A percentile compares a stretch with the other conserved stretches of the same genome.
Conservation (phyloP, 2,113 vertebrate species). For the Chamaetylas fuelleborni region DNA sequence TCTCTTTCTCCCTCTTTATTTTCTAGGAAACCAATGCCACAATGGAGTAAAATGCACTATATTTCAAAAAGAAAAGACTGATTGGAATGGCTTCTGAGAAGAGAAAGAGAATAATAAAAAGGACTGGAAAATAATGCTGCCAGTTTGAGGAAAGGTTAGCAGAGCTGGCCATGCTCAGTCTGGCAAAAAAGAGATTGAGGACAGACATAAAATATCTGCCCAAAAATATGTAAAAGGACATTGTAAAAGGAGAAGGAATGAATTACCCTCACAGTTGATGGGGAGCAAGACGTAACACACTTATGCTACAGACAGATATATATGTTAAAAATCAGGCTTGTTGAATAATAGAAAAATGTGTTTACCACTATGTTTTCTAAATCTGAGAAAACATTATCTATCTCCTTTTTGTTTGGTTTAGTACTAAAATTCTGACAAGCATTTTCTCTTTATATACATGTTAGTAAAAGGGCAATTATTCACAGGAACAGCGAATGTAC, state of each 20-base stretch:
- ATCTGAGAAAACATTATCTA: background rate
- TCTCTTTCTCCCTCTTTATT: background rate
- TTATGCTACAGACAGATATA: constrained; percentile 8
- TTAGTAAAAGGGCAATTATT: constrained; percentile 36
- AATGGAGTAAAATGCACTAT: background rate
- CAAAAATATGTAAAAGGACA: background rate
- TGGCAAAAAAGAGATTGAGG: constrained; percentile 2
- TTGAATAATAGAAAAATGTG: constrained; percentile 10
- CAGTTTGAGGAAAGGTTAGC: background rate
- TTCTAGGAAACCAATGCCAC: background rate
- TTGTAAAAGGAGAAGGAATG: background rate
- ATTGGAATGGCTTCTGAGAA: background rate
- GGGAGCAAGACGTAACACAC: background rate
- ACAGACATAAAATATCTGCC: background rate
- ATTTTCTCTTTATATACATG: constrained; percentile 4
- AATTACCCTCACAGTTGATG: background rate
- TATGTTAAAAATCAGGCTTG: constrained; percentile 1
- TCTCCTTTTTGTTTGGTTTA: background rate
- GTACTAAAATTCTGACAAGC: background rate
- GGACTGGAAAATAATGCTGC: background rate
- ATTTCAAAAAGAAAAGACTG: background rate
- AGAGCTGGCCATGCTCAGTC: background rate
- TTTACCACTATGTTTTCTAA: background rate
- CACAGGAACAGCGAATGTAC: background rate
- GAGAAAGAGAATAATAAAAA: background rate